These are phyloP conservation scores for Macrotrachela quadricornifera DNA, from an alignment of 1,140 invertebrate species.

Conservation along the genomic window DNA sequence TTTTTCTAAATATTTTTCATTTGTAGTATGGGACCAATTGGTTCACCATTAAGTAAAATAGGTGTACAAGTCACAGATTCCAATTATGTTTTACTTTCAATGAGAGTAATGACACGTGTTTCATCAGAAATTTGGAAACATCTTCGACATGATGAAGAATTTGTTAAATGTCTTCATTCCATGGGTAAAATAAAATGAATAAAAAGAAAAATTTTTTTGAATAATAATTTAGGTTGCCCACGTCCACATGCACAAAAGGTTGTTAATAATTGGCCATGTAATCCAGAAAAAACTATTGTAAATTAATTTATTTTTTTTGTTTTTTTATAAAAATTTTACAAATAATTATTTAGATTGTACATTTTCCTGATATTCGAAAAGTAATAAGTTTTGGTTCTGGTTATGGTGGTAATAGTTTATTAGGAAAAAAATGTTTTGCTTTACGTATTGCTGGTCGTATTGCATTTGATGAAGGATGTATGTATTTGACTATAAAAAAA, in stretches of 20 bases:
- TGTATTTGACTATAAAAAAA: no score
- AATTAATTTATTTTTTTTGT: no score
- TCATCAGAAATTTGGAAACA: slow-evolving; percentile 36
- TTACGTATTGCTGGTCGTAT: slow-evolving; percentile 81
- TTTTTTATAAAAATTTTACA: no score
- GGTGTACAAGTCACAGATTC: slow-evolving; percentile 90
- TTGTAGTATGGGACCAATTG: slow-evolving; percentile 96
- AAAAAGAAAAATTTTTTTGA: background rate
- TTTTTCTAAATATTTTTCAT: no score
- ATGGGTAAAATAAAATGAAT: background rate
- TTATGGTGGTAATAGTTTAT: slow-evolving; percentile 89
- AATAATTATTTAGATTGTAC: slow-evolving; percentile 14
- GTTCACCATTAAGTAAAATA: slow-evolving; percentile 76
- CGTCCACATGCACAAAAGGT: background rate
- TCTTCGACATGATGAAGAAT: background rate
- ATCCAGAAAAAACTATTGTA: slow-evolving; percentile 47
- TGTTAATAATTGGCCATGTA: slow-evolving; percentile 73
- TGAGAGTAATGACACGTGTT: slow-evolving; percentile 89
- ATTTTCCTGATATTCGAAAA: slow-evolving; percentile 46
- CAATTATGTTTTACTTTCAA: slow-evolving; percentile 83
- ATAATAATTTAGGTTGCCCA: background rate
- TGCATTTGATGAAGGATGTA: slow-evolving; percentile 47
- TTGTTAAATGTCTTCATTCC: slow-evolving; percentile 6
- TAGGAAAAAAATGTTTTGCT: slow-evolving; percentile 97
- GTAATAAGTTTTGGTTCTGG: slow-evolving; percentile 82